Percentiles rank a stretch among this genome's conserved stretches.
phyloP scores from a whole-genome alignment of 2,888 invertebrate genomes.

The Encarsia formosa region DNA sequence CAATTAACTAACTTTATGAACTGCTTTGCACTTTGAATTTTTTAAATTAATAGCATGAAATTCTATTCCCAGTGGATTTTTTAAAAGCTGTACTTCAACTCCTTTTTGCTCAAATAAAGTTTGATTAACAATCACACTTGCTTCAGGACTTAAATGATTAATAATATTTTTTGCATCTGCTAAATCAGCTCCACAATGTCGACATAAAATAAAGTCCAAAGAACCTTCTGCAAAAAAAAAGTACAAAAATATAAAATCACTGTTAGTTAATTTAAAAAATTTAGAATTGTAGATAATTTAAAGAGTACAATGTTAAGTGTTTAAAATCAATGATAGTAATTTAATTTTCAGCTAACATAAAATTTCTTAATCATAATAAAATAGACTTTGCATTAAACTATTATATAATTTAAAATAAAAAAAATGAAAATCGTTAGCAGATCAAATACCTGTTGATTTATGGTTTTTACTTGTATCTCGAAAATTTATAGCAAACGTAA shows the following conservation, averaged over 20 bases:
- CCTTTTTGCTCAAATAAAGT: conserved; percentile 56
- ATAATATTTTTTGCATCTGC: conserved; percentile 56
- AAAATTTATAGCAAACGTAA: too few relatives aligned
- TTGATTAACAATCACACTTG: conserved; percentile 52
- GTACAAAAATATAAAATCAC: conserved; percentile 7
- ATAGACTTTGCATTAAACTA: too few relatives aligned
- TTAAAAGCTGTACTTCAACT: conserved; percentile 57
- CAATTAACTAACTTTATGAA: conserved; percentile 50
- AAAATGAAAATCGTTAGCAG: too few relatives aligned
- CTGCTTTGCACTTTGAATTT: conserved; percentile 56
- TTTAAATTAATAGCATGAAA: conserved; percentile 56
- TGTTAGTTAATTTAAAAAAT: background rate
- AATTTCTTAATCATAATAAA: too few relatives aligned
- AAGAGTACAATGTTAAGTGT: too few relatives aligned
- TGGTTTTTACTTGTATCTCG: too few relatives aligned
- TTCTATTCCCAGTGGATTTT: conserved; percentile 56
- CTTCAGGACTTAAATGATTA: conserved; percentile 55
- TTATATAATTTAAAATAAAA: too few relatives aligned
- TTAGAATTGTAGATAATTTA: too few relatives aligned
- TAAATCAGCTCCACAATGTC: conserved; percentile 59
- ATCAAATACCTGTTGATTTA: too few relatives aligned
- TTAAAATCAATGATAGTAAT: too few relatives aligned
- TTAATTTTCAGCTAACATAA: background rate
- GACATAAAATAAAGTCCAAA: conserved; percentile 57
- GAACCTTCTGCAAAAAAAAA: background rate